Base-by-base conservation (phyloP, 2,888 invertebrate species). In the Lacanobia wlatinum region DNA sequence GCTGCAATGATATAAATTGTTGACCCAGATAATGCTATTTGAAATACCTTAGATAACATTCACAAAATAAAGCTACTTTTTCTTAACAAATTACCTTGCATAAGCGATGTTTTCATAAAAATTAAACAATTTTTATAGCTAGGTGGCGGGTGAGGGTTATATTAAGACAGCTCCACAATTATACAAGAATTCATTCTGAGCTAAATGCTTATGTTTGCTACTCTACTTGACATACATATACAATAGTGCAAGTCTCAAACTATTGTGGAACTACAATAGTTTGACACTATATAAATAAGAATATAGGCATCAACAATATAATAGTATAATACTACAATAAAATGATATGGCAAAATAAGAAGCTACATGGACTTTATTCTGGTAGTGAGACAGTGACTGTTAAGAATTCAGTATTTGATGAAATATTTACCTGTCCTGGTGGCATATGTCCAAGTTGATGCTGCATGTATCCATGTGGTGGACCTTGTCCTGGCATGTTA, bases 391-490 rank as follows among this genome's bases (percentile, higher is more conserved):
- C 46, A 50, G n/a, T 50, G 6, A n/a, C 50, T 50, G n/a, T 56
- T 56, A 40, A 58, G n/a, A 38, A 50, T 53, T 28, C 2, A 5
- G 34, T 34, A 65, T 23, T 16, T 23, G 50, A 60, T n/a, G 3
- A 34, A 66, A 43, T 64, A 76, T 73, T 88, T 90, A 95, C 96
- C 92, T 95, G 95, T 83, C 95, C 96, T 61, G 97, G 96, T 55
- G 97, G 96, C 92, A 96, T 94, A 77, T 96, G 96, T 65, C 94
- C 94, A 91, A 97, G 96, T 84, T 97, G 96, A 91, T 97, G 97
- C 75, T 97, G 96, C 93, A 97, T 97, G 86, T 97, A 97, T 16
- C 97, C 97, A 93, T 97, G 97, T 73, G 97, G 97, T 14, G 97
- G 96, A 34, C 96, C 96, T 82, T 97, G 97, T 14, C 94, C 94